Evolutionary conservation across 2,113 vertebrate species (phyloP), one percentile per base, ranked within the genome.

Genomic region (Scolopax mira): DNA sequence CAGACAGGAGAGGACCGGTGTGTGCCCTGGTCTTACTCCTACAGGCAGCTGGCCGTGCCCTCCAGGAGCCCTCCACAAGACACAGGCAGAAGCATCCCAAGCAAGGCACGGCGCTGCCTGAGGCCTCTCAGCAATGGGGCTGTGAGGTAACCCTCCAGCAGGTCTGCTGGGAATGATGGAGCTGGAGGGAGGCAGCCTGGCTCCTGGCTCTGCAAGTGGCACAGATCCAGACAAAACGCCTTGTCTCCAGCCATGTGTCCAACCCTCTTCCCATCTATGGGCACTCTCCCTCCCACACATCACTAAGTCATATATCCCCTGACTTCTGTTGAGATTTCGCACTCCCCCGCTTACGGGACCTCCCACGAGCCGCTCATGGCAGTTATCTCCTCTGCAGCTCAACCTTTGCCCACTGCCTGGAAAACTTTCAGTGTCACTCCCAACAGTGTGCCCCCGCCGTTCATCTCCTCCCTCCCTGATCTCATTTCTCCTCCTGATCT

Each of bases 231-330:
- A 48, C 1, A 2, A 80, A 96, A 95, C 0, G 10, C 60, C 72
- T 89, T 58, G 60, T 33, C 55, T 92, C 67, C 90, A 93, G 49
- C 48, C 35, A 8, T n/a, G 22, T 61, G 57, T 61, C 44, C 86
- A 92, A 57, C 62, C 73, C n/a, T 79, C 73, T 75, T 82, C 58
- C 95, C 94, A 91, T 94, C 84, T 92, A 91, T 37, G 91, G 89
- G 66, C 70, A 71, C 70, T 7, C 69, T 87, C 66, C 84, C 84
- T 93, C 84, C 73, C 81, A 92, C 78, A 49, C 31, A 51, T 72
- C 4, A 2, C 62, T 31, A 77, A 79, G 62, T 73, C 79, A 94
- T 77, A 69, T 31, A 94, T 70, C 35, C 90, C 72, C 58, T 35
- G 75, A 85, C 80, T 94, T 94, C 52, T 96, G 71, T 24, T 82